phyloP scores from a whole-genome alignment of 2,797 vertebrate genomes.

The Ispidina lecontei region DNA sequence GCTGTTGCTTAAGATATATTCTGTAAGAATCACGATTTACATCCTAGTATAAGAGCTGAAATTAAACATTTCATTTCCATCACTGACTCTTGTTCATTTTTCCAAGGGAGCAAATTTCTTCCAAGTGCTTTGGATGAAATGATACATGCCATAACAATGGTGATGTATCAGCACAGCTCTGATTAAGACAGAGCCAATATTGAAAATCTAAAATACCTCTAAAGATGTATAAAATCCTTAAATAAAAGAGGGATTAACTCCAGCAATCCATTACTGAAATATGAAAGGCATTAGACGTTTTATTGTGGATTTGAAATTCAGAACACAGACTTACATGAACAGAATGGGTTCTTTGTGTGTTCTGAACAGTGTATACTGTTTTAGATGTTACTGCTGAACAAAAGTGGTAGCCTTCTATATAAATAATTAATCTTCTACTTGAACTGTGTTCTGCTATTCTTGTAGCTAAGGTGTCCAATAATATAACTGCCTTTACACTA shows the following conservation, averaged over 20 bases:
- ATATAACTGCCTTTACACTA: slow-evolving; percentile 43
- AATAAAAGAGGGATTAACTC: not conserved
- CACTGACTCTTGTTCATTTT: not conserved
- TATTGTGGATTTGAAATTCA: not conserved
- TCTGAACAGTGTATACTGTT: not conserved
- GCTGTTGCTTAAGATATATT: not conserved
- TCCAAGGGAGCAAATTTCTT: not conserved
- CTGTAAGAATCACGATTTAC: not conserved
- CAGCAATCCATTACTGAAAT: not conserved
- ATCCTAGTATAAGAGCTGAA: not conserved
- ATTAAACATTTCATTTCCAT: not conserved
- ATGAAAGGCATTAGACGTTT: not conserved
- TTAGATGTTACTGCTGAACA: not conserved
- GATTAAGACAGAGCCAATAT: not conserved
- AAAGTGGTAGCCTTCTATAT: not conserved
- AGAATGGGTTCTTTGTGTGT: not conserved
- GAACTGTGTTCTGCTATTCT: slow-evolving; percentile 40
- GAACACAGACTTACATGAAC: not conserved
- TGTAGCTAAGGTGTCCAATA: slow-evolving; percentile 42
- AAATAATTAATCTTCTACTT: slow-evolving; percentile 52
- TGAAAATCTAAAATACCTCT: not conserved
- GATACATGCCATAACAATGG: not conserved
- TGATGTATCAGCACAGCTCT: not conserved
- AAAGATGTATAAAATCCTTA: not conserved
- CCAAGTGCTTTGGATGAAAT: not conserved